Evolutionary conservation across 2,113 vertebrate species (phyloP).

Genomic region (Gobiocypris rarus): DNA sequence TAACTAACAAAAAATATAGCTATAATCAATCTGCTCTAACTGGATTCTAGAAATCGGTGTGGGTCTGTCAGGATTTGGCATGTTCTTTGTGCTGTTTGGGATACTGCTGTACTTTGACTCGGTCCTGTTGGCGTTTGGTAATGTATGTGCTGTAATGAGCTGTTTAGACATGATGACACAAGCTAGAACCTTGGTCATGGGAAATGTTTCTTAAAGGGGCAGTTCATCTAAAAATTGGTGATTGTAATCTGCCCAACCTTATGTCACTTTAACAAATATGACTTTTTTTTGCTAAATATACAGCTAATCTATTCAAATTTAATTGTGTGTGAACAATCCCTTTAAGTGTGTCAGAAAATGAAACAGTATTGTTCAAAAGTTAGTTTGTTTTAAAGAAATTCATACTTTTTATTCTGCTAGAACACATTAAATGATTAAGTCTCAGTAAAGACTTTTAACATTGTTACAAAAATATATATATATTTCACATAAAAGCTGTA

Average conservation of each 20-base stretch:
- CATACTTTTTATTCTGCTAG: background rate
- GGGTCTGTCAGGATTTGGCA: constrained; percentile 83
- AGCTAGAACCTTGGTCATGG: background rate
- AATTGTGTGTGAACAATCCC: background rate
- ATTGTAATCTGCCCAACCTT: background rate
- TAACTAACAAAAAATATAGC: background rate
- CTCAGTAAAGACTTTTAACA: background rate
- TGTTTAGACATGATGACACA: constrained; percentile 7
- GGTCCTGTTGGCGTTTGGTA: constrained; percentile 90
- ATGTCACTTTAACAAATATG: background rate
- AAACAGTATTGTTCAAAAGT: background rate
- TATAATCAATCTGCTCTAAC: background rate
- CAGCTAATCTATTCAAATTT: background rate
- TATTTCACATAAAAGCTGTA: no score
- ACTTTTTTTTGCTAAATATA: no score
- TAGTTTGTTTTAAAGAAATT: no score
- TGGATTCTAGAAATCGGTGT: constrained; percentile 83
- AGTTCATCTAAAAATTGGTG: background rate
- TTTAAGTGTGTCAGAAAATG: background rate
- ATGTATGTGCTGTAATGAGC: constrained; percentile 80
- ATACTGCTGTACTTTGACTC: constrained; percentile 90
- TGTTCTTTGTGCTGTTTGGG: constrained; percentile 91
- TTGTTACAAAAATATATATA: background rate
- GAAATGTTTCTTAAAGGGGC: background rate
- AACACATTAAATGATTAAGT: background rate